These are phyloP conservation scores for Chymomyza procnemis DNA, from an alignment of 2,888 invertebrate genomes.

Conservation along the genomic window DNA sequence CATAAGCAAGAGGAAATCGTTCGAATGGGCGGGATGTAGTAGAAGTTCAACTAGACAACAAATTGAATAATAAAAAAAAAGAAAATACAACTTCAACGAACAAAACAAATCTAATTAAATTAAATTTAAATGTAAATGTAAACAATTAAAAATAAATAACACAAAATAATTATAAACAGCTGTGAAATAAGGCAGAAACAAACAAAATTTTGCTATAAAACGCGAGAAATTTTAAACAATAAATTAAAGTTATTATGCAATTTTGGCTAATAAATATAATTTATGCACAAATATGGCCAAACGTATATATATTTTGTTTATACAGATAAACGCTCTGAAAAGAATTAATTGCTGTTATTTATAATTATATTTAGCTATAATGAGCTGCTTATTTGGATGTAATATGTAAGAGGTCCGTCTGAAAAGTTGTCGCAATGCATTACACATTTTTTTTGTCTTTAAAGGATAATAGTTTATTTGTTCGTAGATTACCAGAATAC, in stretches of 20 bases:
- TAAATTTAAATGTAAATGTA: slow-evolving; percentile 67
- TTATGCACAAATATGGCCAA: slow-evolving; percentile 16
- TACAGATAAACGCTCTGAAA: not conserved
- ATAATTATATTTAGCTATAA: not conserved
- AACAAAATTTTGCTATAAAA: slow-evolving; percentile 43
- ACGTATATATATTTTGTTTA: not conserved
- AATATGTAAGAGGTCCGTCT: not conserved
- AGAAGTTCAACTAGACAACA: slow-evolving; percentile 13
- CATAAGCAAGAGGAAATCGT: not conserved
- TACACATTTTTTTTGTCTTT: too few relatives aligned
- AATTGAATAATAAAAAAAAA: slow-evolving; percentile 1
- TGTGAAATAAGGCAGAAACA: slow-evolving; percentile 41
- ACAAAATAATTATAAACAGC: slow-evolving; percentile 56
- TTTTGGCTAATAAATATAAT: slow-evolving; percentile 43
- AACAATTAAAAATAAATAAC: slow-evolving; percentile 58
- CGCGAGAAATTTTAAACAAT: slow-evolving; percentile 45
- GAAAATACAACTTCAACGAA: slow-evolving; percentile 47
- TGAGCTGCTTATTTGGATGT: not conserved
- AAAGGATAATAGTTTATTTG: too few relatives aligned
- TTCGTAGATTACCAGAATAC: too few relatives aligned
- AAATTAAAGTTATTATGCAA: slow-evolving; percentile 39
- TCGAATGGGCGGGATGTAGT: not conserved
- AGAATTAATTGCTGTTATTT: not conserved
- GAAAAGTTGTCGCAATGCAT: not conserved
- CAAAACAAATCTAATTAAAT: slow-evolving; percentile 66